Evolutionary conservation across 92 coral and sea anemone species (phyloP).

Genomic region (Virgularia gustaviana): DNA sequence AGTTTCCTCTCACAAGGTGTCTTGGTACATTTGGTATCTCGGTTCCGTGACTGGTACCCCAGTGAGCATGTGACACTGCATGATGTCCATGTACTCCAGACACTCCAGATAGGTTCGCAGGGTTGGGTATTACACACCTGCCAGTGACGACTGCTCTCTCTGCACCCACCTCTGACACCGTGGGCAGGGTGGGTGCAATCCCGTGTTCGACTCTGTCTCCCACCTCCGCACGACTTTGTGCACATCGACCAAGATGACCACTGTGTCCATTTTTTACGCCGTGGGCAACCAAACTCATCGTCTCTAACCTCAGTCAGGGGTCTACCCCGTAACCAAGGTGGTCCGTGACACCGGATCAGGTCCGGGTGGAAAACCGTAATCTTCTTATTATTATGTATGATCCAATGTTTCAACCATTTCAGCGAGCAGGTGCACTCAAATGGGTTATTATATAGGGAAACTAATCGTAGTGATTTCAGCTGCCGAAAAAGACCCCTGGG

Average conservation of each 20-base stretch:
- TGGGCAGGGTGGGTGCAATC: conserved; percentile 61
- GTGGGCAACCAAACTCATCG: conserved; percentile 66
- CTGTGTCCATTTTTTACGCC: conserved; percentile 62
- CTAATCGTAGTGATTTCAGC: conserved; percentile 49
- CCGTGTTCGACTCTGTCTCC: conserved; percentile 59
- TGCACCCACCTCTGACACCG: conserved; percentile 58
- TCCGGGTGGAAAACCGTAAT: conserved; percentile 51
- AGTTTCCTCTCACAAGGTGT: conserved; percentile 35
- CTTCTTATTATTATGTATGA: conserved; percentile 24
- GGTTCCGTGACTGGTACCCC: conserved; percentile 50
- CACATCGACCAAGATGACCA: conserved; percentile 82
- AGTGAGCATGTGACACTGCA: conserved; percentile 65
- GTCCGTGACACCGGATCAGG: conserved; percentile 60
- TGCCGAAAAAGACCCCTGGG: conserved; percentile 61
- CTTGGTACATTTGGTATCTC: conserved; percentile 59
- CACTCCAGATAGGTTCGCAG: conserved; percentile 53
- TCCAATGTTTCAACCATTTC: conserved; percentile 87
- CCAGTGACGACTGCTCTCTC: conserved; percentile 49
- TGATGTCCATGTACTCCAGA: conserved; percentile 75
- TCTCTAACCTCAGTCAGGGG: conserved; percentile 47
- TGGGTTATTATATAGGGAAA: conserved; percentile 72
- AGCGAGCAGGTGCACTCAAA: conserved; percentile 88
- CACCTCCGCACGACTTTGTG: conserved; percentile 64
- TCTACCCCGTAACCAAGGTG: conserved; percentile 60
- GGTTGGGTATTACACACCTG: conserved; percentile 49